Evolutionary conservation across 2,113 vertebrate species (phyloP).

Genomic region (Campylomormyrus numenius): DNA sequence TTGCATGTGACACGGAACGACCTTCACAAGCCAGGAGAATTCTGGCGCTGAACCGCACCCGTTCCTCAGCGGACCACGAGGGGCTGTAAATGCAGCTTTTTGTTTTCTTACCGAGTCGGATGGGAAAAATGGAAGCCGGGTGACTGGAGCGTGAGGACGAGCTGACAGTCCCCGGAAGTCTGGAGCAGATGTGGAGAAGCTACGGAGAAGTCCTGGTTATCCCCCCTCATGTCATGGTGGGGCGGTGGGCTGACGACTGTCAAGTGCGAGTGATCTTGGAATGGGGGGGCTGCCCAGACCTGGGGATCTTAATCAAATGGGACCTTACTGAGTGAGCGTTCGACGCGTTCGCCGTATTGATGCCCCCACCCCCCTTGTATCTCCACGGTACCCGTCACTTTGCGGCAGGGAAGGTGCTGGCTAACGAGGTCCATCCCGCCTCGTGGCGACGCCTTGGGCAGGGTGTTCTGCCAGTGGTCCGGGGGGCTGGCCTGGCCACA

Average conservation of each 20-base stretch:
- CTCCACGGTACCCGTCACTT: conserved; percentile 36
- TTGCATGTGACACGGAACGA: conserved; percentile 18
- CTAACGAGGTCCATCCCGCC: conserved; percentile 36
- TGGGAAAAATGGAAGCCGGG: conserved; percentile 47
- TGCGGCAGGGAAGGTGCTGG: conserved; percentile 9
- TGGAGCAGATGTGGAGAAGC: conserved; percentile 49
- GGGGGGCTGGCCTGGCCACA: no score
- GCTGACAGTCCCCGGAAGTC: conserved; percentile 46
- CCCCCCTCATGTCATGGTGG: conserved; percentile 21
- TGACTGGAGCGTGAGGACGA: conserved; percentile 17
- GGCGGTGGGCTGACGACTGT: not conserved
- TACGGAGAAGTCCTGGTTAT: conserved; percentile 25
- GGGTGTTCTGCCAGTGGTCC: not conserved
- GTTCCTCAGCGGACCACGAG: conserved; percentile 36
- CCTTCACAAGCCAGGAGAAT: conserved; percentile 22
- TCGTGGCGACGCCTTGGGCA: not conserved
- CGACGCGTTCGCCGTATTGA: conserved; percentile 7
- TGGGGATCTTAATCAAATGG: not conserved
- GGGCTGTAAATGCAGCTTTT: conserved; percentile 43
- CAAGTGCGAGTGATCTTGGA: no score
- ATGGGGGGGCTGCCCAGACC: not conserved
- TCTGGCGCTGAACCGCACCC: conserved; percentile 34
- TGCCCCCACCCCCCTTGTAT: conserved; percentile 35
- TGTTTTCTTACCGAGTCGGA: conserved; percentile 47
- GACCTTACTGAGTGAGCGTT: not conserved